A percentile compares a stretch with the other conserved stretches of the same genome.
phyloP scores from a whole-genome alignment of 1,140 invertebrate genomes.

The Meloidogyne exigua region DNA sequence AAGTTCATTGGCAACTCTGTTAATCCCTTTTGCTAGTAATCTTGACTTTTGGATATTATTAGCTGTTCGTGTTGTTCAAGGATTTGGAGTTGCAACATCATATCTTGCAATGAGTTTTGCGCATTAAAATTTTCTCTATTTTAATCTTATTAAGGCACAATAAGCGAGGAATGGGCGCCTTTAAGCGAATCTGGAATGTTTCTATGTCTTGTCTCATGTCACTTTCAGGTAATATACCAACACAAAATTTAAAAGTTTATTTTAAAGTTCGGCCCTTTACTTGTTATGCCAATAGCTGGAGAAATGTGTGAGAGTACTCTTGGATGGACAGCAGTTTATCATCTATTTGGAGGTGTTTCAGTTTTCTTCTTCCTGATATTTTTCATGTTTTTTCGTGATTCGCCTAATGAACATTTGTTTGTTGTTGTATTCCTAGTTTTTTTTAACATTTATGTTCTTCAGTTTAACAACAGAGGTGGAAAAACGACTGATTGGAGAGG shows the following conservation, averaged over 20 bases:
- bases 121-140: not conserved
- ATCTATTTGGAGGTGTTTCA: not conserved
- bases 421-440: too few species aligned
- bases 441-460: not conserved
- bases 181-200: not conserved
- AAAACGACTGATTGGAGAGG: not conserved
- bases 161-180: not conserved
- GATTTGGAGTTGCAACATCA: not conserved
- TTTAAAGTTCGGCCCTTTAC: not conserved
- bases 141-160: not conserved
- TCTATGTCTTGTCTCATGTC: not conserved
- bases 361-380: not conserved
- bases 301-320: not conserved
- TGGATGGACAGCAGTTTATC: not conserved
- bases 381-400: not conserved
- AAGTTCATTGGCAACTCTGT: not conserved
- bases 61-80: constrained; percentile 4
- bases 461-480: not conserved
- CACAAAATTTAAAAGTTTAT: not conserved
- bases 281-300: not conserved
- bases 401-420: constrained; percentile 1
- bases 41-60: not conserved
- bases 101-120: constrained; percentile 1
- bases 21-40: constrained; percentile 8
- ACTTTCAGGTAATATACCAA: not conserved